Evolutionary conservation across 2,888 invertebrate genomes (phyloP), one percentile per base, ranked within the genome.

Genomic region (Temnothorax ravouxi): DNA sequence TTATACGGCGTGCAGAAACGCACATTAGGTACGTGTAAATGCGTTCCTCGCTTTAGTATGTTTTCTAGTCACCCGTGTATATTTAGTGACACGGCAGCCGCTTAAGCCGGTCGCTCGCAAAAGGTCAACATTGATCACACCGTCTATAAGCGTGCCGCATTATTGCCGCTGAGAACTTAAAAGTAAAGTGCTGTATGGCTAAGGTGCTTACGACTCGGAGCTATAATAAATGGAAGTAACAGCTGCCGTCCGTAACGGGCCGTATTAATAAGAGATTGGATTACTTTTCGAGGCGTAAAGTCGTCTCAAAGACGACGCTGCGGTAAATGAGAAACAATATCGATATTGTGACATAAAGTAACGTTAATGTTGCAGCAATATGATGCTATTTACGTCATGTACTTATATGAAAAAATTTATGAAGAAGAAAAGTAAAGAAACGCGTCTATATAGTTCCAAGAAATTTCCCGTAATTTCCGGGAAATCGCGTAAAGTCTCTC

Each of bases 11-110:
- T 25, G 13, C 11, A 64, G 18, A 18, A 21, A 52, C 50, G 2
- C 21, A 8, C n/a, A 25, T 38, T 41, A n/a, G n/a, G n/a, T n/a
- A 52, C 64, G 59, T 18, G 25, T 41, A 18, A 4, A 38, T 34
- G 21, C 38, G 69, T 71, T 72, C 34, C 6, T 66, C 25, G 64
- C 84, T 84, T 83, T 67, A 66, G 64, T 18, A 21, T 47, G 47
- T 83, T 83, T 83, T 86, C 82, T 84, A 84, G 81, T 84, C 79
- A 64, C 29, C 44, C 34, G 71, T 59, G 83, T 86, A 88, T 86
- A 90, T 88, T 90, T 90, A 89, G 86, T 71, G 79, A 74, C 79
- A 77, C 71, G 89, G 83, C 86, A 86, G 84, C 86, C 86, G 84
- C 84, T 59, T 83, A 71, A 83, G 77, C 82, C 86, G 52, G 87